Percentiles rank a stretch among this genome's conserved stretches.
These are phyloP conservation scores for Rhinophrynus dorsalis DNA, from an alignment of 2,797 vertebrate species.

Conservation along the genomic window DNA sequence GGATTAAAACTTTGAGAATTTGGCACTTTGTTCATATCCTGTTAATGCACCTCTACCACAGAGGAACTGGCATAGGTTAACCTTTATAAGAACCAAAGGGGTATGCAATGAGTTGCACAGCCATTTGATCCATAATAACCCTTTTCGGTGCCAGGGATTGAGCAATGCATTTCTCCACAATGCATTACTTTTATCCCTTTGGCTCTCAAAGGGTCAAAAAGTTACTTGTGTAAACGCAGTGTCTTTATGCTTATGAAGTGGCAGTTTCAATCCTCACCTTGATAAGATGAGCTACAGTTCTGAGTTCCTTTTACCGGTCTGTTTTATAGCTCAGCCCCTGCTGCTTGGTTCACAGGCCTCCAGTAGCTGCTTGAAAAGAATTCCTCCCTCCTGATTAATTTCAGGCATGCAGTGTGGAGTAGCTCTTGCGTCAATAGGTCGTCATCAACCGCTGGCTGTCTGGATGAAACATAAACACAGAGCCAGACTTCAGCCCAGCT, in stretches of 20 bases:
- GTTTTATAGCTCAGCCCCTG: constrained; percentile 12
- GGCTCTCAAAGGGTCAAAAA: no score
- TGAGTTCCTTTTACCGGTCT: constrained; percentile 12
- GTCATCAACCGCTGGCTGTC: constrained; percentile 63
- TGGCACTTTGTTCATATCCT: no score
- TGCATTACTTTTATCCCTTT: no score
- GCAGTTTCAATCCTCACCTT: not conserved
- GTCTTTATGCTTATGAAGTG: not conserved
- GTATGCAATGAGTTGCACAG: no score
- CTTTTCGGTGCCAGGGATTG: no score
- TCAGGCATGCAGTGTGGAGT: constrained; percentile 60
- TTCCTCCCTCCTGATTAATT: constrained; percentile 63
- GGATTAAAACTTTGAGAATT: no score
- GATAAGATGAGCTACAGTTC: not conserved
- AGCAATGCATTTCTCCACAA: no score
- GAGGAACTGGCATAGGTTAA: no score
- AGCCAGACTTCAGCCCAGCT: constrained; percentile 49
- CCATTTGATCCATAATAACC: no score
- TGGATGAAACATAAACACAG: constrained; percentile 61
- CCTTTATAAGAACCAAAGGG: no score
- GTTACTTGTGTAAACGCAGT: constrained; percentile 3
- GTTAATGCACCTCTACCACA: no score
- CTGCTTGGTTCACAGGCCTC: constrained; percentile 27
- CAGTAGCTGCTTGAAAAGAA: constrained; percentile 59
- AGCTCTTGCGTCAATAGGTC: constrained; percentile 68